Evolutionary conservation across 2,888 invertebrate species (phyloP).

Genomic region (Ormyrus pomaceus): DNA sequence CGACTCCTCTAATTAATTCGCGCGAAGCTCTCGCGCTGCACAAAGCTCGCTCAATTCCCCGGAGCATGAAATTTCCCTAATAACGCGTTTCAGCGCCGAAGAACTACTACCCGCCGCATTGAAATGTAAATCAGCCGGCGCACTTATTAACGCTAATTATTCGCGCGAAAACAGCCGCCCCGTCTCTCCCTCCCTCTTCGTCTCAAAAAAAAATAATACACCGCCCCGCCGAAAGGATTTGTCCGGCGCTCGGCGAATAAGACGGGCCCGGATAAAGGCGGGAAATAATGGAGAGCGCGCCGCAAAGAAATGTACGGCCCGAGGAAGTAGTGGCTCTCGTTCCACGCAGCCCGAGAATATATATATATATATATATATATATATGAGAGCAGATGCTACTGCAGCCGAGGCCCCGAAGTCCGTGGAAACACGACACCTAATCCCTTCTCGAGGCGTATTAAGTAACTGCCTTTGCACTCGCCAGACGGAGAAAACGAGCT

Average conservation of each 20-base stretch:
- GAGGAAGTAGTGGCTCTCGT: conserved; percentile 18
- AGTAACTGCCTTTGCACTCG: conserved; percentile 65
- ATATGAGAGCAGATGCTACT: conserved; percentile 57
- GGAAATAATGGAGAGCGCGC: conserved; percentile 30
- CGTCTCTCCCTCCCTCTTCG: background rate
- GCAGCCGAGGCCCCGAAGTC: conserved; percentile 46
- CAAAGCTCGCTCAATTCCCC: too few relatives aligned
- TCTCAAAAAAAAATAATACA: conserved; percentile 18
- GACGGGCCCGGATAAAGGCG: conserved; percentile 36
- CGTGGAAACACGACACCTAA: conserved; percentile 71
- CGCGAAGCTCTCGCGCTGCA: too few relatives aligned
- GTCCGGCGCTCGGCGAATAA: conserved; percentile 8
- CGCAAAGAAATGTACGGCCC: conserved; percentile 4
- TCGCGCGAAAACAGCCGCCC: conserved; percentile 10
- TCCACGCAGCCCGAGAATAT: background rate
- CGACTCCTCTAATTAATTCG: too few relatives aligned
- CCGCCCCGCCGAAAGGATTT: conserved; percentile 31
- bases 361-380: background rate
- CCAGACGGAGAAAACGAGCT: background rate
- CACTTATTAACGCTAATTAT: conserved; percentile 25
- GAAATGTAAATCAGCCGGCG: conserved; percentile 1
- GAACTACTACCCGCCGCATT: background rate
- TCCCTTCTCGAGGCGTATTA: conserved; percentile 70
- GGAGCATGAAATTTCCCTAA: too few relatives aligned
- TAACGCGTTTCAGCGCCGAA: too few relatives aligned